Evolutionary conservation across 1,140 invertebrate species (phyloP).

Genomic region (Onthophagus taurus): DNA sequence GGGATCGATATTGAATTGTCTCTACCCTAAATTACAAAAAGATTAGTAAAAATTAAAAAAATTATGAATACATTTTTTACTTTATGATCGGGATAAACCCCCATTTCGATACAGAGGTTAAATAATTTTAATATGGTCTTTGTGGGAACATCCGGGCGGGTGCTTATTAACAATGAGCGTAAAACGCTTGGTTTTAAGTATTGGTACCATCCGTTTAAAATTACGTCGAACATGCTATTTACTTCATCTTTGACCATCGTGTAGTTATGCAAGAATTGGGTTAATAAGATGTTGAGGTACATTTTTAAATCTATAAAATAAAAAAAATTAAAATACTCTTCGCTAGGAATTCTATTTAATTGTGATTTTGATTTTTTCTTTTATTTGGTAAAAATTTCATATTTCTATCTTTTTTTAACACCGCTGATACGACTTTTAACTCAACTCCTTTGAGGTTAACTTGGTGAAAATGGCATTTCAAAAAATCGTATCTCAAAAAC

Average conservation of each 20-base stretch:
- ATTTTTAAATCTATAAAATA: neutral
- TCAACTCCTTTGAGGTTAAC: no score
- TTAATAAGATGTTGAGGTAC: constrained; percentile 3
- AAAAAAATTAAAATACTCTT: no score
- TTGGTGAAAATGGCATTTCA: no score
- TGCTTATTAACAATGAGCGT: neutral
- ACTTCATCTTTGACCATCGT: neutral
- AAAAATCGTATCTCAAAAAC: no score
- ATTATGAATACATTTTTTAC: neutral
- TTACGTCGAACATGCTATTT: neutral
- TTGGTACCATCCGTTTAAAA: constrained; percentile 7
- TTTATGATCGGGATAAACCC: neutral
- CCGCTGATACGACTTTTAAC: no score
- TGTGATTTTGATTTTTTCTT: no score
- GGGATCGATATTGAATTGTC: constrained; percentile 3
- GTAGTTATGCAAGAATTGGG: constrained; percentile 3
- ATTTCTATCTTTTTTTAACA: no score
- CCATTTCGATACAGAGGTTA: neutral
- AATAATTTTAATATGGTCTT: constrained; percentile 4
- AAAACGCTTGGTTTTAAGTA: constrained; percentile 1
- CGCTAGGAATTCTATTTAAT: no score
- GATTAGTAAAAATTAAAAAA: neutral
- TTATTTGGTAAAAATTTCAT: no score
- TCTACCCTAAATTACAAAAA: constrained; percentile 3
- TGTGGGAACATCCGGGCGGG: neutral